Percentiles rank a stretch among this genome's conserved stretches.
These are phyloP conservation scores for Telmatochromis sp. DNA, from an alignment of 2,113 vertebrate genomes.

Conservation along the genomic window DNA sequence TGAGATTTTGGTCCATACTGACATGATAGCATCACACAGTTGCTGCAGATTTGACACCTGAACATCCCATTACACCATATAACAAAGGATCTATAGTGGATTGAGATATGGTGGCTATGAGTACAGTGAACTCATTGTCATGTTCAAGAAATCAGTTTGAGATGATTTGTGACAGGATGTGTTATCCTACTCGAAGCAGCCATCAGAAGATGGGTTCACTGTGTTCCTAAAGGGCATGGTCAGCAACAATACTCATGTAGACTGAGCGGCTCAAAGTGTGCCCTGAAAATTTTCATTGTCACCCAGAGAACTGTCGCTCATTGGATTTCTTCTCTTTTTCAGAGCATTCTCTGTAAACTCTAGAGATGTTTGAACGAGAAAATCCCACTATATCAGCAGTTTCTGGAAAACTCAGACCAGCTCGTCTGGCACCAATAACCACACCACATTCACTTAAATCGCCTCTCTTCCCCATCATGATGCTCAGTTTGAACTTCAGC, in stretches of 20 bases:
- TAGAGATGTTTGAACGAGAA: background rate
- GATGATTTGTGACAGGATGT: background rate
- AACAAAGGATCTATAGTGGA: background rate
- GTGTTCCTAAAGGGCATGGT: background rate
- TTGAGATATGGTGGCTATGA: background rate
- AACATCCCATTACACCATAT: background rate
- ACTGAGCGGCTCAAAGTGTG: background rate
- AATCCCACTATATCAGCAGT: background rate
- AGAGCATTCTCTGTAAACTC: background rate
- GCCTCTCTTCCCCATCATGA: background rate
- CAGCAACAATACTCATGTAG: background rate
- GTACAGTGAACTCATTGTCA: background rate
- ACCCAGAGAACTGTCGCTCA: background rate
- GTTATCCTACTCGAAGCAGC: background rate
- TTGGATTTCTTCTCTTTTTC: background rate
- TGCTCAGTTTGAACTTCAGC: background rate
- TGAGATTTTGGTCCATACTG: background rate
- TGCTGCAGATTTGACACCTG: background rate
- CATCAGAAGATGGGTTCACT: background rate
- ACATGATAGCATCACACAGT: background rate
- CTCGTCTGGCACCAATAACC: background rate
- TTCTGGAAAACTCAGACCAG: background rate
- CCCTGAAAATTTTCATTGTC: background rate
- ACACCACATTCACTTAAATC: background rate
- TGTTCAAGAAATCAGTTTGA: background rate